These are phyloP conservation scores for Periophthalmus modestus DNA, from an alignment of 2,113 vertebrate genomes.

Conservation along the genomic window DNA sequence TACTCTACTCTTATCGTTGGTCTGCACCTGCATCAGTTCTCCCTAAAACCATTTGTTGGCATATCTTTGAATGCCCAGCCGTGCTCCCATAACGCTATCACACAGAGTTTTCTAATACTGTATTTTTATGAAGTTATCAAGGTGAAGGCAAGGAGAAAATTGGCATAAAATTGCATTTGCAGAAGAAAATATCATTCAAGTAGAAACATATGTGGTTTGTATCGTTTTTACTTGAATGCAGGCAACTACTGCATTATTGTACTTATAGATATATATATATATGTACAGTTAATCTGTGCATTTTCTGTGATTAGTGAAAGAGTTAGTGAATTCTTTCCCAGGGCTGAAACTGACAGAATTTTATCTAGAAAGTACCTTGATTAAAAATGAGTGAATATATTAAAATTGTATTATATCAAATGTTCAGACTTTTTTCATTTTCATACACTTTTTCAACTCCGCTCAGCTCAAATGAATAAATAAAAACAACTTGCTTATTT, in stretches of 20 bases:
- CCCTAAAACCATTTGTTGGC: background rate
- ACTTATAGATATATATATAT: no score
- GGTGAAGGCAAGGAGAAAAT: background rate
- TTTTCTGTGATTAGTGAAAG: no score
- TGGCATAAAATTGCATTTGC: background rate
- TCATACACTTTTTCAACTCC: no score
- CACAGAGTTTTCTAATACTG: background rate
- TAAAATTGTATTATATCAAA: no score
- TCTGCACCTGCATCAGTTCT: conserved; percentile 16
- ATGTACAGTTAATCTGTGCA: no score
- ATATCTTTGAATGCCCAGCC: conserved; percentile 8
- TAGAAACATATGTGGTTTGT: background rate
- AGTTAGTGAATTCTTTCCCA: no score
- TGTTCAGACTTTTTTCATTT: no score
- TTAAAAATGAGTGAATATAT: no score
- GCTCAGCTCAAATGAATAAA: no score
- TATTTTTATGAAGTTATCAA: background rate
- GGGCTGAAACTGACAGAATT: no score
- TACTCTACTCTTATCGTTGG: conserved; percentile 7
- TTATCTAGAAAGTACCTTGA: no score
- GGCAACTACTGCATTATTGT: background rate
- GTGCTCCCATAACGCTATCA: background rate
- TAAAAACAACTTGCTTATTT: no score
- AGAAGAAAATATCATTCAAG: background rate
- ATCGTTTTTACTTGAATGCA: background rate